phyloP scores from a whole-genome alignment of 2,888 invertebrate genomes.

The Abrostola tripartita region DNA sequence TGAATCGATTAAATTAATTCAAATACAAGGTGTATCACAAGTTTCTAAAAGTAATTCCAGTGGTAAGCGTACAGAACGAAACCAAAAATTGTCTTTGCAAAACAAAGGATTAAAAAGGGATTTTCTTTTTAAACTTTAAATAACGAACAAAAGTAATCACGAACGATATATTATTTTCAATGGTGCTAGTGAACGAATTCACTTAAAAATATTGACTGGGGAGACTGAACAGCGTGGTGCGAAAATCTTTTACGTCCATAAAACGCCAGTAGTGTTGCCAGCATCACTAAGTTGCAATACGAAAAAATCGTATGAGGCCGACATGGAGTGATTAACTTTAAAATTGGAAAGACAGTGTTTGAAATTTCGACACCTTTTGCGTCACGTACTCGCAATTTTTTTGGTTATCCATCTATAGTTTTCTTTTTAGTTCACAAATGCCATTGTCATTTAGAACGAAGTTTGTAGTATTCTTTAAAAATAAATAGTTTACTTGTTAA shows the following conservation, averaged over 20 bases:
- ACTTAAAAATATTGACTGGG: conserved; percentile 58
- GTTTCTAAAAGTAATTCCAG: background rate
- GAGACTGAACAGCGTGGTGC: conserved; percentile 37
- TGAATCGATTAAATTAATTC: too few species aligned
- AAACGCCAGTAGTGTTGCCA: conserved; percentile 38
- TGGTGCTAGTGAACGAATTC: conserved; percentile 48
- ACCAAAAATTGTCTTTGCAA: background rate
- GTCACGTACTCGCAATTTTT: background rate
- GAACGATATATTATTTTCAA: conserved; percentile 50
- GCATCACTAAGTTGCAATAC: conserved; percentile 35
- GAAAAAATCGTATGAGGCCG: conserved; percentile 17
- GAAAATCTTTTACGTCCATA: conserved; percentile 45
- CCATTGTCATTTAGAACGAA: background rate
- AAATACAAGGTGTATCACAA: background rate
- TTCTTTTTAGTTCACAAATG: background rate
- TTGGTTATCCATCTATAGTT: background rate
- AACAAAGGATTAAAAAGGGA: background rate
- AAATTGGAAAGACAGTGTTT: conserved; percentile 21
- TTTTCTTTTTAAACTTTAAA: background rate
- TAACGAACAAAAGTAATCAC: conserved; percentile 36
- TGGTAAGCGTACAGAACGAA: background rate
- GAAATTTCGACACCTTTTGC: background rate
- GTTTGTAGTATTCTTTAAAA: too few species aligned
- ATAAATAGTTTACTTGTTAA: too few species aligned
- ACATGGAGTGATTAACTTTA: conserved; percentile 24